Base-by-base conservation (phyloP, 2,888 invertebrate species). In the Tipula confusa region DNA sequence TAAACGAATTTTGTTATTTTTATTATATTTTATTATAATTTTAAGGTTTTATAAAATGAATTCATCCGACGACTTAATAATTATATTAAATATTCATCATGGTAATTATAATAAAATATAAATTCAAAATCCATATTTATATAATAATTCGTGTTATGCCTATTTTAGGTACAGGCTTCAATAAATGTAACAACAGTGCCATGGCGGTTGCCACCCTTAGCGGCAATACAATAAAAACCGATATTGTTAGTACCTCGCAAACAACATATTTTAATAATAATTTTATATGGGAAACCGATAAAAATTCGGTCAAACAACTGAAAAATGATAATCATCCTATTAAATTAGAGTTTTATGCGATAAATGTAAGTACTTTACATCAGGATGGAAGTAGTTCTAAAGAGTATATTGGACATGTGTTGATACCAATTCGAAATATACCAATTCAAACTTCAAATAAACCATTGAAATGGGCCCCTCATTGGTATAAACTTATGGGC, bases 201-300 rank as follows among this genome's bases (percentile, higher is more conserved):
- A 87, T 91, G 28, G 90, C 94, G 43, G 91, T 91, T 85, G 93
- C 93, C 2, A 92, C 93, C 64, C 88, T 94, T 2, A 93, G 93
- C 89, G 92, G 93, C 0, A 92, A 93, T 85, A 92, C 92, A 87
- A 88, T 93, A 86, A 94, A 95, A 88, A 93, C 95, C 0, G 94
- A 94, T 86, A 91, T 92, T 13, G 91, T 91, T 7, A 90, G 92
- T 1, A 91, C 93, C 0, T 90, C 90, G 33, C 91, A 92, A 82
- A 89, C 91, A 84, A 93, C 94, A 0, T 89, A 91, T 80, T 95
- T 95, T 87, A 93, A 93, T 85, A 94, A 93, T 28, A 94, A 95
- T 87, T 91, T 95, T 84, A 92, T 95, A 83, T 96, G 95, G 95
- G 95, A 95, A 88, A 93, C 94, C 1, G 94, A 94, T 86, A 94